Percentiles rank a stretch among this genome's conserved stretches.
These are phyloP conservation scores for Aeoliscus strigatus DNA, from an alignment of 2,797 vertebrate species.

Conservation along the genomic window DNA sequence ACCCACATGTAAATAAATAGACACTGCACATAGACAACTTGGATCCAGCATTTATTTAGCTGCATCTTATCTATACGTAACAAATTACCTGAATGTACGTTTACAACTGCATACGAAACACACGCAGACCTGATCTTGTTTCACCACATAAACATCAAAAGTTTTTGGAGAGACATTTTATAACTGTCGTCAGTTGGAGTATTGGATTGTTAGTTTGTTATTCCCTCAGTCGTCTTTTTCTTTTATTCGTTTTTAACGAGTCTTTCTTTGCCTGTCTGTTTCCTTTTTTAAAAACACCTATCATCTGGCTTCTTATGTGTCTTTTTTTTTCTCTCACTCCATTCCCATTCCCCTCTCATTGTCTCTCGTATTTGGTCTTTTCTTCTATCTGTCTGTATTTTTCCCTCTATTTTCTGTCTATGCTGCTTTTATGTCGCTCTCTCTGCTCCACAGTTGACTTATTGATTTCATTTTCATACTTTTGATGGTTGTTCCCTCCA, in stretches of 20 bases:
- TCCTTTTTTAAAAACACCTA: constrained; percentile 44
- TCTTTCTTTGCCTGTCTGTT: constrained; percentile 40
- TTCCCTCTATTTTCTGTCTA: constrained; percentile 20
- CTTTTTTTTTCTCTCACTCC: constrained; percentile 20
- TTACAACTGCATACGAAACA: too few species aligned
- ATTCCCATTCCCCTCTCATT: too few species aligned
- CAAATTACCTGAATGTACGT: too few species aligned
- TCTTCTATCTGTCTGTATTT: constrained; percentile 29
- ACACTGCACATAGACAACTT: too few species aligned
- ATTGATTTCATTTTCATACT: constrained; percentile 75
- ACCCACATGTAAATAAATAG: too few species aligned
- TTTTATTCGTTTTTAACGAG: constrained; percentile 43
- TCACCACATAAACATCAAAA: neutral
- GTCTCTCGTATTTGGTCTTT: constrained; percentile 32
- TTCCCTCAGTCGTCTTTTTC: constrained; percentile 12
- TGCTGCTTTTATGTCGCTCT: constrained; percentile 34
- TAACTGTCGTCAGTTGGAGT: constrained; percentile 14
- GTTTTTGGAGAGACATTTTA: constrained; percentile 9
- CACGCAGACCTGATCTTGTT: neutral
- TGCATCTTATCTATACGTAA: too few species aligned
- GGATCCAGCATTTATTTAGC: too few species aligned
- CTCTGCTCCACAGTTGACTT: constrained; percentile 43
- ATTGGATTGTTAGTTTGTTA: constrained; percentile 32
- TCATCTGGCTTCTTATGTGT: constrained; percentile 42
- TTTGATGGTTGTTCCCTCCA: constrained; percentile 50